These are phyloP conservation scores for Neolamprologus falcicula DNA, from an alignment of 2,113 vertebrate species.

Conservation along the genomic window DNA sequence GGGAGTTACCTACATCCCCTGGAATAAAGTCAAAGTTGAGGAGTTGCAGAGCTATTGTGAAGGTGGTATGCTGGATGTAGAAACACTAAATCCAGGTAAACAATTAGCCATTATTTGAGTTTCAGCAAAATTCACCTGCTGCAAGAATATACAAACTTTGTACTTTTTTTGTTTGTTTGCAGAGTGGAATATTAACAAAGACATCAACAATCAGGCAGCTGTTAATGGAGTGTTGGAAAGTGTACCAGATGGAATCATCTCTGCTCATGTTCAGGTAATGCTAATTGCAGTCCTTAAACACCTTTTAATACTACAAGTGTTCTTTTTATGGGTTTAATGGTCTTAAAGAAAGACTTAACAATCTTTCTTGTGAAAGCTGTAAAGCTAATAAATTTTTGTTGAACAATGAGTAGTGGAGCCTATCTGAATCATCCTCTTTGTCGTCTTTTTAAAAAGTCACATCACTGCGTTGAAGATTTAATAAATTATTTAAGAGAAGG, in stretches of 20 bases:
- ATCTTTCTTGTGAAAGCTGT: background rate
- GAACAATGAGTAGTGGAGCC: slow-evolving; percentile 29
- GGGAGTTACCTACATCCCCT: slow-evolving; percentile 93
- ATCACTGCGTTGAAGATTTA: background rate
- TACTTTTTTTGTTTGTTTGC: background rate
- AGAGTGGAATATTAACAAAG: slow-evolving; percentile 86
- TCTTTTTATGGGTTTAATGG: background rate
- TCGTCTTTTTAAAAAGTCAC: background rate
- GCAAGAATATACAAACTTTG: background rate
- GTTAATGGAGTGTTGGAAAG: slow-evolving; percentile 77
- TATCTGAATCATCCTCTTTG: slow-evolving; percentile 29
- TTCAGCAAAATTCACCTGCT: background rate
- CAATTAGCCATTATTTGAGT: background rate
- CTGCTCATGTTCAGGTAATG: slow-evolving; percentile 82
- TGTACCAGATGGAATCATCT: slow-evolving; percentile 74
- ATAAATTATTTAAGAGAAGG: background rate
- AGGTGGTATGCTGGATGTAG: slow-evolving; percentile 88
- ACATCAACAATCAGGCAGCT: slow-evolving; percentile 67
- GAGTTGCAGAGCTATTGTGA: slow-evolving; percentile 87
- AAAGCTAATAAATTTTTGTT: slow-evolving; percentile 13
- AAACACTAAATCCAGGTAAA: slow-evolving; percentile 89
- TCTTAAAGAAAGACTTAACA: background rate
- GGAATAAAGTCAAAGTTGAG: slow-evolving; percentile 89
- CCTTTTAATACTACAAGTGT: background rate
- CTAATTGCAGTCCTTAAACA: slow-evolving; percentile 40